Evolutionary conservation across 2,888 invertebrate genomes (phyloP), one percentile per base, ranked within the genome.

Genomic region (Tetragonisca angustula): DNA sequence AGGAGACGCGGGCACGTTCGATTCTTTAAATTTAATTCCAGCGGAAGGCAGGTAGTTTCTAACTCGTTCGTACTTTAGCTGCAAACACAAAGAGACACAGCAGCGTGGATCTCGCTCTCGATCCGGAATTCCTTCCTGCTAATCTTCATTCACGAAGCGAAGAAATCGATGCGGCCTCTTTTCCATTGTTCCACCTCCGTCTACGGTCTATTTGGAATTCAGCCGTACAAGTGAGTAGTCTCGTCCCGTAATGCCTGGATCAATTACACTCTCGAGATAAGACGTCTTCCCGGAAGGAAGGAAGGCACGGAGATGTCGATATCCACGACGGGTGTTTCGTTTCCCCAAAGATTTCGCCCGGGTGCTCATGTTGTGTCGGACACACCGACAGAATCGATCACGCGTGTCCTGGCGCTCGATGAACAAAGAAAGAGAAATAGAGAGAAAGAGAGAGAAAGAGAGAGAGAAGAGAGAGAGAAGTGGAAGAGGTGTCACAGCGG

Each of bases 321-420:
- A 65, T 61, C 17, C 27, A 43, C 36, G 54, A 21, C 13, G 24
- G 21, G 3, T 21, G 54, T 50, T 49, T 49, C 24, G 50, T 27
- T 27, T 74, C 59, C 56, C 78, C 21, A 36, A 65, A 52, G 50
- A 74, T 62, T 49, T 24, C 49, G 24, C 17, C 17, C 32, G 19
- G 19, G 24, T 19, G 21, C 27, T 27, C n/a, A 52, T n/a, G 74
- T 36, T 54, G 74, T 83, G 70, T 76, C 75, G 64, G 64, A 59
- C 65, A 59, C 65, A 61, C 15, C 56, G 36, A 52, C 73, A 64
- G 83, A 78, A 80, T 86, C 84, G 87, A 86, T 86, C 77, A 83
- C 65, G 77, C 62, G 70, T 70, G 54, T 68, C 54, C 17, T 9
- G 19, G 61, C 43, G 65, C 72, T 32, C 79, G 76, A 21, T 49